Conservation (phyloP, 2,113 vertebrate species). For the Chionodraco myersi region DNA sequence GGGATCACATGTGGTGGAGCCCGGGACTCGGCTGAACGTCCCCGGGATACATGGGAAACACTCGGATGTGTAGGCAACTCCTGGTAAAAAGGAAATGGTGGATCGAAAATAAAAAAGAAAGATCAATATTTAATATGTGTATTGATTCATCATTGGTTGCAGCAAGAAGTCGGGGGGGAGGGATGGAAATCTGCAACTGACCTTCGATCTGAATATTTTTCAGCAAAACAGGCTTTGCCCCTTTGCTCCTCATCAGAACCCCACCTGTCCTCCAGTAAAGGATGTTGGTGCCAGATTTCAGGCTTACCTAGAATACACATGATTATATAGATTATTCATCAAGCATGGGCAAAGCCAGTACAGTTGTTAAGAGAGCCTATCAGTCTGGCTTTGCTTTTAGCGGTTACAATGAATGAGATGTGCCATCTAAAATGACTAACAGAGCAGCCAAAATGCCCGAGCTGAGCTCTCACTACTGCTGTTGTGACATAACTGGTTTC, state of each 20-base stretch:
- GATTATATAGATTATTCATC: not conserved
- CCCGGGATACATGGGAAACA: constrained; percentile 96
- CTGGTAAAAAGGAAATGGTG: constrained; percentile 71
- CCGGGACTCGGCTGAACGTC: constrained; percentile 89
- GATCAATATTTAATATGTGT: rapidly evolving
- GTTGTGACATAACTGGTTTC: not conserved
- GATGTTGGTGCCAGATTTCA: constrained; percentile 96
- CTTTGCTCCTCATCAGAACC: constrained; percentile 90
- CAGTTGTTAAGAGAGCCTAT: not conserved
- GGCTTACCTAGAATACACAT: constrained; percentile 85
- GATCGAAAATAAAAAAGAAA: not conserved
- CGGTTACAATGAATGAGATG: not conserved
- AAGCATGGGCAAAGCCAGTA: not conserved
- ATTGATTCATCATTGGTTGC: not conserved
- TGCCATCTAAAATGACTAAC: not conserved
- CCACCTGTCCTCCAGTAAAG: constrained; percentile 97
- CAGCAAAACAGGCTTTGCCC: constrained; percentile 93
- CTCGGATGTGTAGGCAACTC: constrained; percentile 96
- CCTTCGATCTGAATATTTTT: constrained; percentile 97
- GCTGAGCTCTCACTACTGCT: not conserved
- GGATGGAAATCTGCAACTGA: constrained; percentile 50
- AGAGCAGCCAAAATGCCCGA: not conserved
- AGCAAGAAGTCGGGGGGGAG: not conserved
- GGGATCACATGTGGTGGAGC: constrained; percentile 88
- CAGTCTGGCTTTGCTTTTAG: not conserved